phyloP scores from a whole-genome alignment of 2,888 invertebrate species.

The Noctua janthina region DNA sequence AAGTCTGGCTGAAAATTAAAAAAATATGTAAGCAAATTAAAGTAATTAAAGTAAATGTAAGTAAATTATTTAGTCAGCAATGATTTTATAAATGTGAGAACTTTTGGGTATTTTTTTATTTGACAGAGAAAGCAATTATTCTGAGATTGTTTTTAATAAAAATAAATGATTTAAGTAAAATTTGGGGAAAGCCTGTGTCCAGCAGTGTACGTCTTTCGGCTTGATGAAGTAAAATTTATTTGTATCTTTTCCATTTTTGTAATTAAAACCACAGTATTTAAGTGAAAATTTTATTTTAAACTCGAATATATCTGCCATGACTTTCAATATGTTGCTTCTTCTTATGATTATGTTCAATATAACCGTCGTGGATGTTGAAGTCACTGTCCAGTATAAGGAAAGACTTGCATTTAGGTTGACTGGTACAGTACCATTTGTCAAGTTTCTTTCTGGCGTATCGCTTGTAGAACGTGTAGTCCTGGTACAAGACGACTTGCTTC shows the following conservation, averaged over 20 bases:
- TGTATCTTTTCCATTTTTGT: not conserved
- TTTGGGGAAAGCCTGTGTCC: no score
- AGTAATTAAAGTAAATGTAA: not conserved
- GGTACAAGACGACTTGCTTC: constrained; percentile 33
- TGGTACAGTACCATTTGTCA: constrained; percentile 60
- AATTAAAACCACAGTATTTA: not conserved
- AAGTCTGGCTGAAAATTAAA: constrained; percentile 45
- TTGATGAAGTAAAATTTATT: not conserved
- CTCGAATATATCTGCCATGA: constrained; percentile 42
- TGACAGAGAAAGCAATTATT: not conserved
- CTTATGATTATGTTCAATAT: constrained; percentile 44
- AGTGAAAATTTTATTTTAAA: constrained; percentile 18
- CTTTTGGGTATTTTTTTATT: not conserved
- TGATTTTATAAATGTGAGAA: not conserved
- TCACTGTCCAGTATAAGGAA: constrained; percentile 30
- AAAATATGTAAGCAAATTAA: not conserved
- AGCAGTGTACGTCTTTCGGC: no score
- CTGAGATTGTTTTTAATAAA: not conserved
- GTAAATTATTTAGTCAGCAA: not conserved
- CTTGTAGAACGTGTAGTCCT: constrained; percentile 61
- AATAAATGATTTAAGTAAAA: not conserved
- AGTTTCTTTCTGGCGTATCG: constrained; percentile 39
- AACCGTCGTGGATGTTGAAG: constrained; percentile 31
- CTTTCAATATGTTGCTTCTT: constrained; percentile 31
- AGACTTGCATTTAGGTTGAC: constrained; percentile 56